Base-by-base conservation (phyloP, 2,888 invertebrate genomes). In the Caenorhabditis auriculariae region DNA sequence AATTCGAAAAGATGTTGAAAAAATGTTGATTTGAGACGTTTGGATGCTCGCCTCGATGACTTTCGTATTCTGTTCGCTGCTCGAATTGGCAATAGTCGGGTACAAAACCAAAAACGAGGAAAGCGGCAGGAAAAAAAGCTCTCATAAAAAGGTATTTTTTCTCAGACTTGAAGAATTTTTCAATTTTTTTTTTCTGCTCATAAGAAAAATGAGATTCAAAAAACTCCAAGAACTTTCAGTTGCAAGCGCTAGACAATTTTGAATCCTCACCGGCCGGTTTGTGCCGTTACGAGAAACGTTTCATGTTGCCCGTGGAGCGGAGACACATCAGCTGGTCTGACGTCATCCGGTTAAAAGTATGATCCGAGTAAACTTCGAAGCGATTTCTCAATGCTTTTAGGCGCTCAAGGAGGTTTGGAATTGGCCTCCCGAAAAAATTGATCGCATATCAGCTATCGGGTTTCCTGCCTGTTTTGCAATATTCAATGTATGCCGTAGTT, bases 21-120 rank as follows among this genome's bases (percentile, higher is more conserved):
- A n/a, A n/a, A n/a, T n/a, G n/a, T n/a, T n/a, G n/a, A 19, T 38
- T 69, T 54, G 45, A 71, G 80, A 81, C 58, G 82, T 69, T 48
- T 82, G 73, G 79, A 81, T 74, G 82, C 76, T 75, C 39, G 80
- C 55, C 47, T 77, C 70, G 55, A 82, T 75, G 81, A 76, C 68
- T 46, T 80, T 74, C 73, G 79, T 74, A 63, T 82, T 74, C 73
- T 68, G 70, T 19, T 65, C 67, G 37, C 57, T 73, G n/a, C 58
- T 81, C 19, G 82, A 82, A 62, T 65, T 81, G 52, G 78, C 82
- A 23, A 74, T 80, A 37, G 71, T 82, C 38, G 76, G 78, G 52
- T 77, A 75, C 59, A 73, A 76, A 58, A 72, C 80, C 19, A 69
- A 72, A 52, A 72, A 74, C 60, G 74, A 77, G 29, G 72, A 73